These are phyloP conservation scores for Austrofundulus limnaeus DNA, from an alignment of 2,113 vertebrate species.

Conservation along the genomic window DNA sequence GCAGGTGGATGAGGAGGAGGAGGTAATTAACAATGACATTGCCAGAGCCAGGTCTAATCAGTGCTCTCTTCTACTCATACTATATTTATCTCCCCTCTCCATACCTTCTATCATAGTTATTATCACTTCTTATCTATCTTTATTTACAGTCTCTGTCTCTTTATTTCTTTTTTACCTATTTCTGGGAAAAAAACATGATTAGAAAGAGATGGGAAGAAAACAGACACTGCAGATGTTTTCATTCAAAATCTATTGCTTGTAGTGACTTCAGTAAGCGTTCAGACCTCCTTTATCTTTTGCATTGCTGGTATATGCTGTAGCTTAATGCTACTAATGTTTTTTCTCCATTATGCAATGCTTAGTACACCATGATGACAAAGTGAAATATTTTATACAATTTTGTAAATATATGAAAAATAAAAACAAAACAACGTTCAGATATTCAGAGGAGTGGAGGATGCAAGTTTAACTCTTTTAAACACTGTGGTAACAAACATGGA, in stretches of 20 bases:
- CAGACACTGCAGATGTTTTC: slow-evolving; percentile 37
- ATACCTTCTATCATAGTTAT: slow-evolving; percentile 70
- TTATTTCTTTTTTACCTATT: slow-evolving; percentile 33
- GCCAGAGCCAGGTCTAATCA: slow-evolving; percentile 71
- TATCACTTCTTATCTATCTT: slow-evolving; percentile 65
- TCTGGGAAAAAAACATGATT: slow-evolving; percentile 31
- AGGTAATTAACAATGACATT: slow-evolving; percentile 75
- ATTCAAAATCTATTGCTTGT: slow-evolving; percentile 1
- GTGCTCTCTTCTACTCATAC: slow-evolving; percentile 51
- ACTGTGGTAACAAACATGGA: no score
- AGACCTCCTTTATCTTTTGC: no score
- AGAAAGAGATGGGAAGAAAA: slow-evolving; percentile 42
- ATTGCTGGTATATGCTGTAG: no score
- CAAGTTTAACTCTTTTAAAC: no score
- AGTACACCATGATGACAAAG: no score
- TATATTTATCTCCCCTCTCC: slow-evolving; percentile 63
- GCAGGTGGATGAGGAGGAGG: slow-evolving; percentile 65
- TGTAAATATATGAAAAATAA: no score
- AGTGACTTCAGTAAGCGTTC: no score
- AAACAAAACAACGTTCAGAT: no score
- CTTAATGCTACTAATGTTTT: no score
- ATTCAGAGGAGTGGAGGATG: no score
- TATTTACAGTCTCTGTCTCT: slow-evolving; percentile 44
- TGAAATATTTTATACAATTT: no score
- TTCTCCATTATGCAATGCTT: no score